Conservation (phyloP, 2,113 vertebrate species). For the Hoplias malabaricus region DNA sequence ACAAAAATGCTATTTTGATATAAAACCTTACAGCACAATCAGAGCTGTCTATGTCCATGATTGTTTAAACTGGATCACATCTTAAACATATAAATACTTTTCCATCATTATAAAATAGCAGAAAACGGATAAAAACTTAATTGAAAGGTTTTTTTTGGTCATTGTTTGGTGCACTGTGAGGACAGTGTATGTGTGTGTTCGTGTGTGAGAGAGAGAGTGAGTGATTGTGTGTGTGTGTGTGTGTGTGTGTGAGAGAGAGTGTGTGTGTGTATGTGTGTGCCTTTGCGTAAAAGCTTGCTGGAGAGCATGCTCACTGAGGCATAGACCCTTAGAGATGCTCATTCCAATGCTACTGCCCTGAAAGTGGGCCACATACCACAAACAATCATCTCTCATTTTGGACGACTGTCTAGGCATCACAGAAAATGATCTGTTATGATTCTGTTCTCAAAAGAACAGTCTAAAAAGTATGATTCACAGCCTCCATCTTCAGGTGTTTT, state of each 20-base stretch:
- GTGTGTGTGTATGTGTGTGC: constrained; percentile 33
- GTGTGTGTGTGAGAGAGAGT: no score
- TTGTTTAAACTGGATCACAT: no score
- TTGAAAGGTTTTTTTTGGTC: background rate
- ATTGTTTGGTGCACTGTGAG: background rate
- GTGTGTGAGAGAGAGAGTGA: no score
- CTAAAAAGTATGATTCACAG: background rate
- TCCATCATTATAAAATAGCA: no score
- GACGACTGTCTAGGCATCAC: background rate
- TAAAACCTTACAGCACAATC: no score
- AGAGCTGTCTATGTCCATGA: no score
- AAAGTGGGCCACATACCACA: constrained; percentile 50
- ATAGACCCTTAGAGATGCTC: constrained; percentile 32
- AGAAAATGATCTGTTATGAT: background rate
- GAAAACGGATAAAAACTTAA: no score
- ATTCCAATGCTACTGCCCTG: constrained; percentile 3
- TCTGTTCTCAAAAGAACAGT: background rate
- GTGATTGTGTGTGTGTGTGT: no score
- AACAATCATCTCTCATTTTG: constrained; percentile 36
- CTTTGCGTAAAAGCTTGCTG: constrained; percentile 34
- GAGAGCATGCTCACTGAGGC: constrained; percentile 40
- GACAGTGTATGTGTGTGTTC: constrained; percentile 21
- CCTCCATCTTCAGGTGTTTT: background rate
- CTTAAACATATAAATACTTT: no score
- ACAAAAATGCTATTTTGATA: no score